phyloP scores from a whole-genome alignment of 2,888 invertebrate species.

The Caenorhabditis sp. region DNA sequence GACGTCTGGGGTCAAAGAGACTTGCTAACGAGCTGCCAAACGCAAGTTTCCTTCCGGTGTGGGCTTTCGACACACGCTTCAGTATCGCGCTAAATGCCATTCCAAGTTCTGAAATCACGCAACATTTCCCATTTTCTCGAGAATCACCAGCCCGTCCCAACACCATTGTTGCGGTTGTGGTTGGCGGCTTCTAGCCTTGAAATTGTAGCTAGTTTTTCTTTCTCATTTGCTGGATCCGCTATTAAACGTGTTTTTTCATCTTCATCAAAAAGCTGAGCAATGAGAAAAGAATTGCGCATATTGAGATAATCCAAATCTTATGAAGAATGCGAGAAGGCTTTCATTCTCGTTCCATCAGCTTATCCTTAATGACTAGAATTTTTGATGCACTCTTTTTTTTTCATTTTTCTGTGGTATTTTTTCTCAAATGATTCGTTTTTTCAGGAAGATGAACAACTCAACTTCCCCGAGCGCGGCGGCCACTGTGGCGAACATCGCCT shows the following conservation, averaged over 20 bases:
- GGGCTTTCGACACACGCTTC: slow-evolving; percentile 38
- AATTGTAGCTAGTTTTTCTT: neutral
- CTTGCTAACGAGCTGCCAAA: slow-evolving; percentile 69
- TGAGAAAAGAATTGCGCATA: slow-evolving; percentile 43
- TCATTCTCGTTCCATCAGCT: slow-evolving; percentile 18
- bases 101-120: slow-evolving; percentile 60
- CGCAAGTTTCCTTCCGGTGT: slow-evolving; percentile 70
- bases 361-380: slow-evolving; percentile 47
- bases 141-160: neutral
- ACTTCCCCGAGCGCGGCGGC: slow-evolving; percentile 69
- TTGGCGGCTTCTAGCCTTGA: neutral
- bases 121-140: slow-evolving; percentile 48
- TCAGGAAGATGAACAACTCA: slow-evolving; percentile 66
- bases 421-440: slow-evolving; percentile 12
- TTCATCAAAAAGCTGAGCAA: neutral
- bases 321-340: slow-evolving; percentile 23
- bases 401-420: no score
- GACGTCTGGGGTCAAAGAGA: slow-evolving; percentile 55
- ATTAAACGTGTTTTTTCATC: slow-evolving; percentile 12
- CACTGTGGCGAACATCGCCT: slow-evolving; percentile 77
- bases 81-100: slow-evolving; percentile 55
- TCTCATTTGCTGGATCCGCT: neutral
- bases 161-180: slow-evolving; percentile 1
- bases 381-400: slow-evolving; percentile 33
- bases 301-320: slow-evolving; percentile 59